A percentile compares a stretch with the other conserved stretches of the same genome.
These are phyloP conservation scores for Ophiothrix spiculata DNA, from an alignment of 35 echinoderm and acorn worm species.

Conservation along the genomic window DNA sequence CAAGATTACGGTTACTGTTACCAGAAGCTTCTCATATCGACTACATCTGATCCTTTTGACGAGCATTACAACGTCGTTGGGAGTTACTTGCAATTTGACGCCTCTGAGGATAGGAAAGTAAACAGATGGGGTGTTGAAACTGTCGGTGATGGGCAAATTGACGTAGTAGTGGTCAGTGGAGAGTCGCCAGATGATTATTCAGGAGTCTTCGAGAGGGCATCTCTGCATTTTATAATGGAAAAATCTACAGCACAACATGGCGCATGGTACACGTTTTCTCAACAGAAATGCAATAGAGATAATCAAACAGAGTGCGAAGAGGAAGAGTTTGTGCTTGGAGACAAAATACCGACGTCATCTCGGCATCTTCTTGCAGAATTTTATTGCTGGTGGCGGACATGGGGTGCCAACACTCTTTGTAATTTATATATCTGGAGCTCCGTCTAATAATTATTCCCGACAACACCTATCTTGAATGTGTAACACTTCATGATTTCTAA, in stretches of 20 bases:
- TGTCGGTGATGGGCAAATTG: neutral
- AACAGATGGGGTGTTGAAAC: neutral
- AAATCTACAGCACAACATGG: neutral
- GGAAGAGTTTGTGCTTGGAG: neutral
- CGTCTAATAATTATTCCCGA: neutral
- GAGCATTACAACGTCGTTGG: neutral
- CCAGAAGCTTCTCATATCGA: neutral
- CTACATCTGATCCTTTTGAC: neutral
- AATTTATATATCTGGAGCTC: neutral
- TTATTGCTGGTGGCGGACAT: neutral
- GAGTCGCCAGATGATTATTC: neutral
- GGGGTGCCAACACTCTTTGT: neutral
- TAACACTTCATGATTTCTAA: too few species aligned
- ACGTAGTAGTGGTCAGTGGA: neutral
- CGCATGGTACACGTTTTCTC: neutral
- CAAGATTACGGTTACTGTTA: neutral
- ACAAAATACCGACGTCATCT: neutral
- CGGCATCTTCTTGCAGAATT: neutral
- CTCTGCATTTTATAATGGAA: neutral
- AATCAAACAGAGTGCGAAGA: neutral
- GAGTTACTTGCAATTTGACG: neutral
- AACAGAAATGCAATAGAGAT: neutral
- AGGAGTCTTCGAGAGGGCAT: neutral
- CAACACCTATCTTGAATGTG: neutral
- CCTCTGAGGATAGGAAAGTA: neutral